A percentile compares a stretch with the other conserved stretches of the same genome.
Evolutionary conservation across 2,888 invertebrate genomes (phyloP).

Genomic region (Nasonia oneida): DNA sequence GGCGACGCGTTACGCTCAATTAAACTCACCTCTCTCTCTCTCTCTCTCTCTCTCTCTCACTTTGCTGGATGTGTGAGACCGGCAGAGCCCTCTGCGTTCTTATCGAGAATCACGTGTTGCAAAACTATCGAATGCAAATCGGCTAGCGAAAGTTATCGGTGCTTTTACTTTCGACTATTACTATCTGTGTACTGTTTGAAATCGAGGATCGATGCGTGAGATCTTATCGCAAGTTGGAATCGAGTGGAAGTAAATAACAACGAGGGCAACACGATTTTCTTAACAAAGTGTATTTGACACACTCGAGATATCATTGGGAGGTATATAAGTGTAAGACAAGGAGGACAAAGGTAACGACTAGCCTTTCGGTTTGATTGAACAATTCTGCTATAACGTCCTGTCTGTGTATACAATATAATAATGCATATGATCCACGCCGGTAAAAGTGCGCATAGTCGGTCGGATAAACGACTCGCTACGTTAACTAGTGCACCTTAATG

Average conservation of each 20-base stretch:
- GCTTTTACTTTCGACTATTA: conserved; percentile 25
- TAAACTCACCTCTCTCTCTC: neutral
- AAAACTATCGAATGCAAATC: neutral
- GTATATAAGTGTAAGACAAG: conserved; percentile 64
- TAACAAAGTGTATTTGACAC: conserved; percentile 66
- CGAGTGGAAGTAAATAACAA: neutral
- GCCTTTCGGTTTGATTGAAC: conserved; percentile 71
- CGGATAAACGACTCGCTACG: conserved; percentile 60
- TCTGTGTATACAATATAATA: neutral
- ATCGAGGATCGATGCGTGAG: neutral
- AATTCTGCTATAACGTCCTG: conserved; percentile 54
- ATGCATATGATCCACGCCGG: neutral
- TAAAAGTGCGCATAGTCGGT: neutral
- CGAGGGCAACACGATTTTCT: conserved; percentile 39
- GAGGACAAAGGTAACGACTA: conserved; percentile 69
- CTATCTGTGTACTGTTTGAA: neutral
- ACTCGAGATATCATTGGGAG: conserved; percentile 63
- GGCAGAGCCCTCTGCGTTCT: neutral
- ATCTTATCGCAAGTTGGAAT: neutral
- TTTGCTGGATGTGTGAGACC: neutral
- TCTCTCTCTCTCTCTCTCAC: neutral
- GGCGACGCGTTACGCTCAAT: neutral
- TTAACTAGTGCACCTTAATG: conserved; percentile 38
- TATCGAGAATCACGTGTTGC: neutral
- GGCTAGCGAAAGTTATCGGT: conserved; percentile 23